Percentiles rank a stretch among this genome's conserved stretches.
These are phyloP conservation scores for Muraenolepis orangiensis DNA, from an alignment of 2,797 vertebrate genomes.

Conservation along the genomic window DNA sequence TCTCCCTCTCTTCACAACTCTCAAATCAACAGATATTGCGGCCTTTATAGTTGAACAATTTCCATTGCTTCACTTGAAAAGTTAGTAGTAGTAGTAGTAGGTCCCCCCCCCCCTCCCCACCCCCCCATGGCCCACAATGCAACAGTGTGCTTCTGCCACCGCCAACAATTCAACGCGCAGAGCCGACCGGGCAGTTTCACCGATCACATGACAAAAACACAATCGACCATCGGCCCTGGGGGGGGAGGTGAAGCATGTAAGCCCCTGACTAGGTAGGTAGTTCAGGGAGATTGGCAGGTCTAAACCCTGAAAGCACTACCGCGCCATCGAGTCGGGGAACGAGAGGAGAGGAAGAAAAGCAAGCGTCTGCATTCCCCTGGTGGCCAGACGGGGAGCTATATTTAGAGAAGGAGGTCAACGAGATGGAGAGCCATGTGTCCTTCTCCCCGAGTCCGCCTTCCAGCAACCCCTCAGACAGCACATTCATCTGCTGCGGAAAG, in stretches of 20 bases:
- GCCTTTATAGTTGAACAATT: too few relatives aligned
- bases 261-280: neutral
- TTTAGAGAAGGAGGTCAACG: constrained; percentile 7
- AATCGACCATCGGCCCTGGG: neutral
- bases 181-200: neutral
- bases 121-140: neutral
- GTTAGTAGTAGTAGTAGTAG: neutral
- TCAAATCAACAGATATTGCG: too few relatives aligned
- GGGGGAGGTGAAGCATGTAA: neutral
- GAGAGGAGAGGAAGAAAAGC: neutral
- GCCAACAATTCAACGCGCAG: neutral
- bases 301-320: neutral
- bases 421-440: neutral
- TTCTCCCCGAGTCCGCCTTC: neutral
- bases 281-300: constrained; percentile 11
- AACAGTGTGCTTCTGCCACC: neutral
- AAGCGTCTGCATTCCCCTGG: neutral
- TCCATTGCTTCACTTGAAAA: neutral
- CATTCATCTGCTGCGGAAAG: constrained; percentile 17
- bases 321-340: neutral
- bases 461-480: constrained; percentile 1
- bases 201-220: neutral
- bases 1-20: too few relatives aligned
- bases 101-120: neutral
- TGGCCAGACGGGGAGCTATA: neutral